Evolutionary conservation across 2,797 vertebrate genomes (phyloP), one percentile per base, ranked within the genome.

Genomic region (Xyrichtys novacula): DNA sequence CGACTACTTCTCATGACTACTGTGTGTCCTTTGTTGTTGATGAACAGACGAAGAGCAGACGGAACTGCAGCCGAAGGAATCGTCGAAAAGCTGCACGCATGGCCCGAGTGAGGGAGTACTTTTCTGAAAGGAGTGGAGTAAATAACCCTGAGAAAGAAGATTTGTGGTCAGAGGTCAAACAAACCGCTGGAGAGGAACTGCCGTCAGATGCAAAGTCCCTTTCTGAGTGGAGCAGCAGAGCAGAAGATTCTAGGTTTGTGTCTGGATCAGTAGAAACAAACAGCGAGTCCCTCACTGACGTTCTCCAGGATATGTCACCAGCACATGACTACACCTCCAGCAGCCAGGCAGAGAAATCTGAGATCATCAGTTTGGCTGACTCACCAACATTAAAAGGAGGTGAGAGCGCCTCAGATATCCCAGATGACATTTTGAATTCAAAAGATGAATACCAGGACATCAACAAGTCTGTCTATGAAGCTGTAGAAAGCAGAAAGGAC

Each of bases 41-140:
- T 53, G 67, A 71, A 80, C 88, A 95, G 93, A 55, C 68, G 3
- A 91, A 93, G 65, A 89, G 46, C 43, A 85, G 67, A 55, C 70
- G 20, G 62, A 89, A 83, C 79, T 22, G 15, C 62, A 82, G 78
- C 54, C 79, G 48, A 53, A 90, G 81, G 54, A 89, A 40, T 67
- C 80, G 54, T 42, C 85, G 90, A 57, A 92, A 86, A 66, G 87
- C 88, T 12, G 84, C 81, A 0, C 83, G 88, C 31, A 71, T 89
- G 81, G 86, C 88, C 20, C 80, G 70, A 59, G 48, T 91, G 61
- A 88, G 19, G 42, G 89, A 94, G 53, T 61, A 75, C 63, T 93
- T 93, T 74, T 32, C 84, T 39, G 77, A 85, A 36, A 84, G 54
- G 74, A 76, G 77, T 0, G 69, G 31, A 46, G 74, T 34, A 38